Conservation (phyloP, 2,888 invertebrate species). For the Bruchidius siliquastri region DNA sequence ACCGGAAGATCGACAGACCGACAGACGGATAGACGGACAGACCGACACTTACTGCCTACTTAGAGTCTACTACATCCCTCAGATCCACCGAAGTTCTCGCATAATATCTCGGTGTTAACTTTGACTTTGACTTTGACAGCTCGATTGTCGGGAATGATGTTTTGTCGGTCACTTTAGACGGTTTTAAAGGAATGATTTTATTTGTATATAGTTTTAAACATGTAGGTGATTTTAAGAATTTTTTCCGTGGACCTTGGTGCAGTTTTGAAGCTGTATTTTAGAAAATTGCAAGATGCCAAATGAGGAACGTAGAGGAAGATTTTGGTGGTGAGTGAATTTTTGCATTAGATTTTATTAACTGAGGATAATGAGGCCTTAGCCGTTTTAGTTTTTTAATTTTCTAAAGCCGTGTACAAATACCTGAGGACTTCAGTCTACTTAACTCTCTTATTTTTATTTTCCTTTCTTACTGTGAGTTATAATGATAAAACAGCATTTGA, state of each 20-base stretch:
- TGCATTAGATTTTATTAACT: background rate
- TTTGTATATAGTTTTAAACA: constrained; percentile 3
- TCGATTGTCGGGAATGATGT: constrained; percentile 7
- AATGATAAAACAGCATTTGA: background rate
- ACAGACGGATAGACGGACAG: no score
- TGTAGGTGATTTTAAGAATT: constrained; percentile 7
- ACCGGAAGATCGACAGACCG: no score
- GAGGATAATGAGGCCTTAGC: no score
- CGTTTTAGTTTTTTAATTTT: no score
- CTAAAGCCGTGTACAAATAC: no score
- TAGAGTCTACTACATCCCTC: no score
- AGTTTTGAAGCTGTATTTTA: constrained; percentile 7
- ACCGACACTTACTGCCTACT: no score
- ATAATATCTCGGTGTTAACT: no score
- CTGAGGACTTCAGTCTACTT: no score
- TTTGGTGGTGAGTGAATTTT: constrained; percentile 16
- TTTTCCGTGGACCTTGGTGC: constrained; percentile 7
- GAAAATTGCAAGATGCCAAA: constrained; percentile 20
- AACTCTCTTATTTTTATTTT: no score
- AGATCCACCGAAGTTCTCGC: no score
- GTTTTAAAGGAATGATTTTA: constrained; percentile 7
- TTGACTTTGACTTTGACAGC: background rate
- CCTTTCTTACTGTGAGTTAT: no score
- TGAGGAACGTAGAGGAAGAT: constrained; percentile 13
- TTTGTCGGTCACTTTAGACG: constrained; percentile 19